Evolutionary conservation across 2,888 invertebrate species (phyloP).

Genomic region (Phoenoteleia sp.): DNA sequence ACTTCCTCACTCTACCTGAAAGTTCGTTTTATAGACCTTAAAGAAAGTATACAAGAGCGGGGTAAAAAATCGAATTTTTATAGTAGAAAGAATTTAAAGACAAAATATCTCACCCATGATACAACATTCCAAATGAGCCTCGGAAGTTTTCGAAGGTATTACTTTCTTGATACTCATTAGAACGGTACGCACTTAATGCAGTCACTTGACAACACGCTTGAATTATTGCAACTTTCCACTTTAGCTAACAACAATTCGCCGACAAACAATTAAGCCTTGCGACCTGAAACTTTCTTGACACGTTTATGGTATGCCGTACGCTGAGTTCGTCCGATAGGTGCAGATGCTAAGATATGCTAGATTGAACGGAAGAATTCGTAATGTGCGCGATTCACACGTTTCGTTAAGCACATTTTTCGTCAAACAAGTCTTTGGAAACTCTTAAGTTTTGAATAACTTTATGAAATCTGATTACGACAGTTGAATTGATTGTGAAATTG

Average conservation of each 20-base stretch:
- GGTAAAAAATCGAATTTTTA: conserved; percentile 40
- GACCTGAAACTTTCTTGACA: conserved; percentile 77
- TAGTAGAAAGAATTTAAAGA: conserved; percentile 21
- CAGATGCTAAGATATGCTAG: conserved; percentile 33
- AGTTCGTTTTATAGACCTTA: conserved; percentile 54
- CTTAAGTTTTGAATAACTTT: conserved; percentile 34
- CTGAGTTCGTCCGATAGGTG: conserved; percentile 58
- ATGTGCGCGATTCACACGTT: conserved; percentile 50
- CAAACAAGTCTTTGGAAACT: conserved; percentile 22
- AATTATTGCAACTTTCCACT: conserved; percentile 84
- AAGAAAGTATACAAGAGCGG: conserved; percentile 19
- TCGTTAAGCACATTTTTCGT: conserved; percentile 55
- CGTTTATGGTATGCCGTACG: conserved; percentile 33
- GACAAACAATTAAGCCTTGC: conserved; percentile 83
- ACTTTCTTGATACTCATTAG: conserved; percentile 58
- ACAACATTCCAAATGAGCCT: conserved; percentile 3
- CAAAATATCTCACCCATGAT: conserved; percentile 17
- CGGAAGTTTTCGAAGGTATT: conserved; percentile 41
- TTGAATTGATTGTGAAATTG: conserved; percentile 36
- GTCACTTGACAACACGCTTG: conserved; percentile 66
- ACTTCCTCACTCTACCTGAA: conserved; percentile 22
- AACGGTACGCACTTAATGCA: conserved; percentile 63
- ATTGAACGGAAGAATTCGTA: conserved; percentile 56
- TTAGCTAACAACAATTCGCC: conserved; percentile 83
- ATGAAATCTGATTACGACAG: conserved; percentile 15